Conservation (phyloP, 2,113 vertebrate genomes). For the Otolemur garnettii region DNA sequence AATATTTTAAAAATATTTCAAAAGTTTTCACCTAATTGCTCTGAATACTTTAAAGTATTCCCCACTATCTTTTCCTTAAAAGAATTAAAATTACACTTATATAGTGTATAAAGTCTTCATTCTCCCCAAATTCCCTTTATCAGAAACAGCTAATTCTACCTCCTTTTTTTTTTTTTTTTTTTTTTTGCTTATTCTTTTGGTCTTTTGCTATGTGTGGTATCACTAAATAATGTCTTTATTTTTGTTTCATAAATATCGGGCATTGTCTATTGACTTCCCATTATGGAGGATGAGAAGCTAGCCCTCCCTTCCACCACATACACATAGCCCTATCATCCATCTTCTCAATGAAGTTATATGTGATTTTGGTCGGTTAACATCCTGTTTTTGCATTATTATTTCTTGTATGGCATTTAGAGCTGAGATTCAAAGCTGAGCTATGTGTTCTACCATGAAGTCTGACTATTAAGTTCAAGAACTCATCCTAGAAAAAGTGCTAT, state of each 20-base stretch:
- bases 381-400: neutral
- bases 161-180: neutral
- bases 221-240: neutral
- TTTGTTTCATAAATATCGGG: neutral
- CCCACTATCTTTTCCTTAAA: neutral
- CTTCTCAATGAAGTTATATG: neutral
- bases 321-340: neutral
- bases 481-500: no score
- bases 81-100: neutral
- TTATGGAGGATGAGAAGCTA: neutral
- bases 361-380: neutral
- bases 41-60: neutral
- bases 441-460: neutral
- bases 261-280: neutral
- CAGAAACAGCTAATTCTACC: neutral
- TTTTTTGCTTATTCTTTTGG: neutral
- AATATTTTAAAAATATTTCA: slow-evolving; percentile 6
- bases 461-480: no score
- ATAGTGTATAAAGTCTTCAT: neutral
- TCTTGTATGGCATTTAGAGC: neutral
- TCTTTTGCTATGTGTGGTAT: neutral
- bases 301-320: no score
- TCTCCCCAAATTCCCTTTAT: slow-evolving; percentile 3
- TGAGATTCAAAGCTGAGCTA: neutral
- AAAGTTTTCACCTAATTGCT: neutral